Percentiles rank a stretch among this genome's conserved stretches.
Evolutionary conservation across 1,140 invertebrate genomes (phyloP).

Genomic region (Drosophila pseudoananassae): DNA sequence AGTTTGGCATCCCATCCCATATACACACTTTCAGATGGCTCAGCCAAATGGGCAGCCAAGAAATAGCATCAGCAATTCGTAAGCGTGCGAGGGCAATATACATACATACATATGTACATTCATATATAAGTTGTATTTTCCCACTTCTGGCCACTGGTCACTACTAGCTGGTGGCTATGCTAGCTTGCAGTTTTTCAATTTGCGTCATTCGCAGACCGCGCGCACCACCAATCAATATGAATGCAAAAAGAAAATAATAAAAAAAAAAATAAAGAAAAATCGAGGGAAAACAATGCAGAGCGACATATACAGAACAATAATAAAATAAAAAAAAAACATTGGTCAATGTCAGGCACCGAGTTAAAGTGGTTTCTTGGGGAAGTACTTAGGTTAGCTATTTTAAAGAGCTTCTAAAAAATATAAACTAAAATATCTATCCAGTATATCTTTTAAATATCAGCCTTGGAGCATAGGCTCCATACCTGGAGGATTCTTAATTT

Average conservation of each 20-base stretch:
- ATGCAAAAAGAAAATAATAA: slow-evolving; percentile 20
- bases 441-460: not conserved
- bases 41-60: slow-evolving; percentile 58
- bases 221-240: slow-evolving; percentile 39
- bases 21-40: slow-evolving; percentile 60
- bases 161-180: slow-evolving; percentile 26
- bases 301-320: slow-evolving; percentile 12
- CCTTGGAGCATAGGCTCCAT: no score
- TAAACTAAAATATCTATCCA: no score
- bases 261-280: slow-evolving; percentile 15
- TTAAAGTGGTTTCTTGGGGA: slow-evolving; percentile 13
- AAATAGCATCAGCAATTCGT: slow-evolving; percentile 54
- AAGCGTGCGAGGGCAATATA: slow-evolving; percentile 54
- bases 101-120: no score
- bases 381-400: not conserved
- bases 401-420: not conserved
- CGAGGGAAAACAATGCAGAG: slow-evolving; percentile 25
- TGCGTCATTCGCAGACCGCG: slow-evolving; percentile 64
- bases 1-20: not conserved
- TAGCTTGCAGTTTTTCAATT: slow-evolving; percentile 63
- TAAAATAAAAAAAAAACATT: not conserved
- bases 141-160: slow-evolving; percentile 45
- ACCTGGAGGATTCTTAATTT: slow-evolving; percentile 18
- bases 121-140: slow-evolving; percentile 46
- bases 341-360: not conserved